A percentile compares a stretch with the other conserved stretches of the same genome.
Evolutionary conservation across 1,140 invertebrate species (phyloP).

Genomic region (Apis mellifera): Amel_HAv3.1 CM009936.2:12217001-12217500

Average conservation of each 20-base stretch:
- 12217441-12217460: slow-evolving; percentile 68
- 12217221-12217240: slow-evolving; percentile 50
- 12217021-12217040: slow-evolving; percentile 63
- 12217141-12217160: slow-evolving; percentile 72
- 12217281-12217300: neutral
- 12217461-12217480: slow-evolving; percentile 63
- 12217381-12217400: slow-evolving; percentile 71
- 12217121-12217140: slow-evolving; percentile 69
- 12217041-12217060: neutral
- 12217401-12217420: slow-evolving; percentile 67
- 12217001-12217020: slow-evolving; percentile 77
- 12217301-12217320: neutral
- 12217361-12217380: slow-evolving; percentile 6
- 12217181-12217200: slow-evolving; percentile 67
- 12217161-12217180: slow-evolving; percentile 66
- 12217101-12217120: slow-evolving; percentile 76
- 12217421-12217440: slow-evolving; percentile 66
- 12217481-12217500: slow-evolving; percentile 32
- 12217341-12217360: neutral
- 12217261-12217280: slow-evolving; percentile 22
- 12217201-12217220: slow-evolving; percentile 57
- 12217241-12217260: slow-evolving; percentile 64
- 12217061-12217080: neutral
- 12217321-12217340: neutral
- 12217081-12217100: neutral